Conservation (phyloP, 1,140 invertebrate genomes). For the Calycopis cecrops region DNA sequence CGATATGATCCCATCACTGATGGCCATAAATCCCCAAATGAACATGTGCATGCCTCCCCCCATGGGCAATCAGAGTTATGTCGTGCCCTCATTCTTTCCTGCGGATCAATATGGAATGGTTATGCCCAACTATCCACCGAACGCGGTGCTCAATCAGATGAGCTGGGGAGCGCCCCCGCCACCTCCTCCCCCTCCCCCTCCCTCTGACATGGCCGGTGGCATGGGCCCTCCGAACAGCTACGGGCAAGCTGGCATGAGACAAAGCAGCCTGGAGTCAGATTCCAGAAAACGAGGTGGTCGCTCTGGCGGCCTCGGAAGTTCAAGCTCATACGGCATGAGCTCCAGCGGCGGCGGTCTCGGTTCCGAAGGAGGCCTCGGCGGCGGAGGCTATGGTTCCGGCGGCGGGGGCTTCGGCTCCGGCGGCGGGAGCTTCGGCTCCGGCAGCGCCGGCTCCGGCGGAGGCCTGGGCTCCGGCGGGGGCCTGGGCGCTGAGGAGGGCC, state of each 20-base stretch:
- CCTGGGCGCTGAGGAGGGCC: constrained; percentile 34
- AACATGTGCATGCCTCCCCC: constrained; percentile 52
- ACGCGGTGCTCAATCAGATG: constrained; percentile 37
- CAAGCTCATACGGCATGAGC: constrained; percentile 35
- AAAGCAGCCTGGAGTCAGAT: constrained; percentile 61
- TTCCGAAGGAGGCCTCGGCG: constrained; percentile 32
- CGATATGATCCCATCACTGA: constrained; percentile 53
- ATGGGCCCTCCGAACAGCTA: constrained; percentile 31
- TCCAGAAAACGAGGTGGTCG: constrained; percentile 62
- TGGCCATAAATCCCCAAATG: constrained; percentile 62
- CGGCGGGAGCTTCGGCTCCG: constrained; percentile 35
- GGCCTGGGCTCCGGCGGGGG: constrained; percentile 36
- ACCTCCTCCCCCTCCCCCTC: constrained; percentile 52
- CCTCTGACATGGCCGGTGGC: constrained; percentile 28
- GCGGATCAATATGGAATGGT: constrained; percentile 62
- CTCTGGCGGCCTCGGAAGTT: constrained; percentile 47
- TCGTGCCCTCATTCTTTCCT: constrained; percentile 56
- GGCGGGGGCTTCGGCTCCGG: constrained; percentile 32
- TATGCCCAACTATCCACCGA: constrained; percentile 40
- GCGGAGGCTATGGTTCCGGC: constrained; percentile 32
- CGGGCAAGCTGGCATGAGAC: constrained; percentile 48
- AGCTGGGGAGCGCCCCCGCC: constrained; percentile 51
- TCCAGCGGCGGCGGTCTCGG: constrained; percentile 31
- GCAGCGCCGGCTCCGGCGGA: constrained; percentile 36
- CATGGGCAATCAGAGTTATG: constrained; percentile 48